Evolutionary conservation across 2,888 invertebrate species (phyloP), one percentile per base, ranked within the genome.

Genomic region (Hanleya hanleyi): DNA sequence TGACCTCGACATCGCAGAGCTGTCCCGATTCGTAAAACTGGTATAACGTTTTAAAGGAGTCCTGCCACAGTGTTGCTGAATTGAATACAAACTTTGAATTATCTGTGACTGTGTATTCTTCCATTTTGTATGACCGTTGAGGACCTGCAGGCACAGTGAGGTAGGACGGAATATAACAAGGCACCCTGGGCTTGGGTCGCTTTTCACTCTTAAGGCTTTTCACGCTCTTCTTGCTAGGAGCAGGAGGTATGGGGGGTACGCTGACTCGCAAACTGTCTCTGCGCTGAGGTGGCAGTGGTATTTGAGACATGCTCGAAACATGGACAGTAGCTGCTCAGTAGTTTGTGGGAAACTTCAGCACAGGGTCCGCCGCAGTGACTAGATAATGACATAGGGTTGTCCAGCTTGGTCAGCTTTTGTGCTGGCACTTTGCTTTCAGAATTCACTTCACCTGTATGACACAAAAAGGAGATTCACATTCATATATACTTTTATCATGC

Each of bases 1-100:
- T 77, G 15, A 91, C 83, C 71, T 88, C 88, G 41, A 90, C 84
- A 80, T 91, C 91, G 81, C 88, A 90, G n/a, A 91, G 81, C 49
- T 86, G 82, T 33, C 81, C 85, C 9, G 82, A 78, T 38, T 82
- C 76, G 38, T 85, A 83, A 76, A 89, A 87, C 67, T 83, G 84
- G 69, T 83, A 82, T 37, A 88, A 76, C 22, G 81, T 81, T 49
- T 79, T 81, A 61, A 81, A 85, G 29, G 81, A 77, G 37, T 84
- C 81, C 61, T 76, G 81, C 38, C 76, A 83, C 41, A 79, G 74
- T 35, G 70, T 75, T 50, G 79, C 77, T n/a, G 76, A 77, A 36
- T 79, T 80, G 72, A 82, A 82, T 37, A 22, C 64, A 36, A 64
- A 64, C n/a, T 57, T 22, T 22, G 57, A 29, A 9, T 15, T 57